Evolutionary conservation across 2,888 invertebrate genomes (phyloP).

Genomic region (Chloromyia formosa): DNA sequence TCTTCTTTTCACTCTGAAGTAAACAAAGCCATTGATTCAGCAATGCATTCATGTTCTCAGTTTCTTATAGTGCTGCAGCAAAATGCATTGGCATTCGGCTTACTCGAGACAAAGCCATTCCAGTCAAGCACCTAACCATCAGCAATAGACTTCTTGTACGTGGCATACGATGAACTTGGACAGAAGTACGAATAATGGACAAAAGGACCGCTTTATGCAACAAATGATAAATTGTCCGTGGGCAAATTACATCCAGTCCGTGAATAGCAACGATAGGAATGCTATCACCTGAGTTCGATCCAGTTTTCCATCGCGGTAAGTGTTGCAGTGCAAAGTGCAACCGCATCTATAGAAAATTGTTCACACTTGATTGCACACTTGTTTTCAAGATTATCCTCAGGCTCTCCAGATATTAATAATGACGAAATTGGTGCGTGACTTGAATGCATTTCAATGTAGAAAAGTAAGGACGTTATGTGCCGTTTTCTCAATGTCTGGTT

Average conservation of each 20-base stretch:
- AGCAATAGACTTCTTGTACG: too few species aligned
- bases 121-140: too few species aligned
- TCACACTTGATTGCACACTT: slow-evolving; percentile 41
- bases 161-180: not conserved
- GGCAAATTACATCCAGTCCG: slow-evolving; percentile 26
- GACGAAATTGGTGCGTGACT: not conserved
- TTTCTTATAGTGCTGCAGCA: too few species aligned
- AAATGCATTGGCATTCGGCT: too few species aligned
- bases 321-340: slow-evolving; percentile 31
- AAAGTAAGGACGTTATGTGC: too few species aligned
- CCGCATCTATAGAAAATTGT: slow-evolving; percentile 34
- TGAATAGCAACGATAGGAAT: slow-evolving; percentile 25
- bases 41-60: too few species aligned
- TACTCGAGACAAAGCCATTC: too few species aligned
- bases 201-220: not conserved
- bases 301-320: not conserved
- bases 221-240: slow-evolving; percentile 15
- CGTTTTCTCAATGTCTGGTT: too few species aligned
- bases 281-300: slow-evolving; percentile 33
- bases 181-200: not conserved
- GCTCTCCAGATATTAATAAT: slow-evolving; percentile 22
- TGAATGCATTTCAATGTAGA: not conserved
- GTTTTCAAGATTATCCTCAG: slow-evolving; percentile 20
- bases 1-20: too few species aligned
- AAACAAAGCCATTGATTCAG: too few species aligned